Evolutionary conservation across 2,797 vertebrate genomes (phyloP).

Genomic region (Echiichthys vipera): DNA sequence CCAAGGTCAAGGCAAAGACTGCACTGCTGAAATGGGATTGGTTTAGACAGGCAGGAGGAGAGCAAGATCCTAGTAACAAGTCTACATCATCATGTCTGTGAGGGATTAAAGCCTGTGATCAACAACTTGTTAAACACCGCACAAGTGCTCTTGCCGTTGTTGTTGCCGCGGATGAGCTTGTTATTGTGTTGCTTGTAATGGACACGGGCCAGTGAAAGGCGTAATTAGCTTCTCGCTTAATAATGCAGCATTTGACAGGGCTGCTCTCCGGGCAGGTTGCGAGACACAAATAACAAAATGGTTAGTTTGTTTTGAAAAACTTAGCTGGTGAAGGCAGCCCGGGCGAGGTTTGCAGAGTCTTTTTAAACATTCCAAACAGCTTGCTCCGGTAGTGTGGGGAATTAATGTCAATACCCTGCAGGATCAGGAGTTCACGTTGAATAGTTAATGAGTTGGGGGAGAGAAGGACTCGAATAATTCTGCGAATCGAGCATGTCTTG

Average conservation of each 20-base stretch:
- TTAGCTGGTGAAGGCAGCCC: constrained; percentile 42
- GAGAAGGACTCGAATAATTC: constrained; percentile 69
- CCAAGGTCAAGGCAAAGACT: constrained; percentile 80
- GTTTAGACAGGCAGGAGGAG: constrained; percentile 74
- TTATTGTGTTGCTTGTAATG: constrained; percentile 68
- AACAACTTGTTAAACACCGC: constrained; percentile 78
- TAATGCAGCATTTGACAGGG: constrained; percentile 62
- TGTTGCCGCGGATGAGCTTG: constrained; percentile 65
- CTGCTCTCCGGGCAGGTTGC: constrained; percentile 59
- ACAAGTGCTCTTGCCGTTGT: constrained; percentile 70
- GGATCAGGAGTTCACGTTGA: constrained; percentile 79
- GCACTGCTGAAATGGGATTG: constrained; percentile 74
- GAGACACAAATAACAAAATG: constrained; percentile 63
- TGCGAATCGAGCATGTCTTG: constrained; percentile 66
- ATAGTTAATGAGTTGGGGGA: constrained; percentile 80
- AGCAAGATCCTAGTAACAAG: constrained; percentile 84
- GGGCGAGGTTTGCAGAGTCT: constrained; percentile 42
- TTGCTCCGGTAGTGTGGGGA: constrained; percentile 73
- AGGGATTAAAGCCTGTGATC: constrained; percentile 77
- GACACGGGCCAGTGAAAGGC: constrained; percentile 66
- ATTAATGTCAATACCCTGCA: constrained; percentile 84
- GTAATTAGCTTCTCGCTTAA: constrained; percentile 67
- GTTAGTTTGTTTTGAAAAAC: constrained; percentile 75
- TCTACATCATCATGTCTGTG: constrained; percentile 67
- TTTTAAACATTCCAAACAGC: constrained; percentile 74